These are phyloP conservation scores for Gyrodactylus salaris DNA, from an alignment of 1,140 invertebrate species.

Conservation along the genomic window DNA sequence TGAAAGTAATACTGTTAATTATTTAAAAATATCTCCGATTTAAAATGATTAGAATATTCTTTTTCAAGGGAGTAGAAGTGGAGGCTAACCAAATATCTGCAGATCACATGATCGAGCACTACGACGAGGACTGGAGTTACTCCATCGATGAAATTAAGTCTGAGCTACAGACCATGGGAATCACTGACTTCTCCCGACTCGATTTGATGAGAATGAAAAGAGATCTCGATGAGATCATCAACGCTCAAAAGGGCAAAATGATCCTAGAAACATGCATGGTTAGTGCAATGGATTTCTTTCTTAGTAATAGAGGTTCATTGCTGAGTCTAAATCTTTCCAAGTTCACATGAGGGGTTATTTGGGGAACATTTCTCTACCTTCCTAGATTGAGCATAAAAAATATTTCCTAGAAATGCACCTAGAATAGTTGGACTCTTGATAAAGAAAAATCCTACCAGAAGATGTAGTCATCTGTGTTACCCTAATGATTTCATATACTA, in stretches of 20 bases:
- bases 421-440: too few relatives aligned
- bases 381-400: neutral
- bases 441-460: too few relatives aligned
- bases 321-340: neutral
- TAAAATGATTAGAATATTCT: too few relatives aligned
- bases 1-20: too few relatives aligned
- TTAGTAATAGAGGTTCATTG: too few relatives aligned
- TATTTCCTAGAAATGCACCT: too few relatives aligned
- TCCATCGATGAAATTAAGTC: neutral
- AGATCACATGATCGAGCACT: too few relatives aligned
- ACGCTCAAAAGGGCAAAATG: neutral
- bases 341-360: neutral
- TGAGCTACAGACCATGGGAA: neutral
- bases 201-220: neutral
- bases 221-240: neutral
- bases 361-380: neutral
- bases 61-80: too few relatives aligned
- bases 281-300: neutral
- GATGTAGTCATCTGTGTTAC: too few relatives aligned
- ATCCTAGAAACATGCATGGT: neutral
- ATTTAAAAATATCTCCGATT: too few relatives aligned
- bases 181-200: neutral
- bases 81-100: too few relatives aligned
- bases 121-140: neutral
- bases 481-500: too few relatives aligned